phyloP scores from a whole-genome alignment of 2,113 vertebrate genomes.

The Periophthalmus modestus region DNA sequence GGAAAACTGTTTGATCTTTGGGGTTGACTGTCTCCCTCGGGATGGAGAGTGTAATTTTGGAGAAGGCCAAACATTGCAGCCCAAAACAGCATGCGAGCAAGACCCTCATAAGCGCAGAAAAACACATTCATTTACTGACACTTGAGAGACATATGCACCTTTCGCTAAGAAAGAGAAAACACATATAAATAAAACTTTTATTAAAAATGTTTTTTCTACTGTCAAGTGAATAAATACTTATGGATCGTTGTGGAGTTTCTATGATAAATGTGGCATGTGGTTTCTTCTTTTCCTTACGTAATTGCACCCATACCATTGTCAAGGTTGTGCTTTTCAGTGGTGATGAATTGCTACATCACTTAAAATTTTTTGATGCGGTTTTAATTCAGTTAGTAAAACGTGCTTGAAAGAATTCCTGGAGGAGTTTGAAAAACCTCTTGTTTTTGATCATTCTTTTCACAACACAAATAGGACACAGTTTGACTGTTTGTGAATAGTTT shows the following conservation, averaged over 20 bases:
- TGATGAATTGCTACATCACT: background rate
- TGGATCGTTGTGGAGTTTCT: no score
- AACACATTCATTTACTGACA: background rate
- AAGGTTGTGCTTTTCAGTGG: no score
- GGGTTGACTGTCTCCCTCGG: background rate
- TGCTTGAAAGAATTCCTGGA: background rate
- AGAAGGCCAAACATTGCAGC: constrained; percentile 2
- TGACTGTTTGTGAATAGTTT: no score
- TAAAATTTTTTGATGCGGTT: background rate
- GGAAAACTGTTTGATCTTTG: background rate
- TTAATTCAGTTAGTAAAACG: background rate
- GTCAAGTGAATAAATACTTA: no score
- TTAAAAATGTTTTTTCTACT: no score
- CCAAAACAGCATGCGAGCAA: constrained; percentile 8
- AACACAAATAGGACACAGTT: no score
- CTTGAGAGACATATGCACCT: background rate
- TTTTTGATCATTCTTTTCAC: no score
- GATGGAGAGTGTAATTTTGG: background rate
- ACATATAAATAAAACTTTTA: no score
- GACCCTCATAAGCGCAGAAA: background rate
- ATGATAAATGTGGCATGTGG: no score
- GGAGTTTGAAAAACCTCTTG: background rate
- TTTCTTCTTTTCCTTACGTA: no score
- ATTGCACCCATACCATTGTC: no score
- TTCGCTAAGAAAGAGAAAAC: background rate